Base-by-base conservation (phyloP, 2,888 invertebrate genomes). In the Prosapia bicincta region DNA sequence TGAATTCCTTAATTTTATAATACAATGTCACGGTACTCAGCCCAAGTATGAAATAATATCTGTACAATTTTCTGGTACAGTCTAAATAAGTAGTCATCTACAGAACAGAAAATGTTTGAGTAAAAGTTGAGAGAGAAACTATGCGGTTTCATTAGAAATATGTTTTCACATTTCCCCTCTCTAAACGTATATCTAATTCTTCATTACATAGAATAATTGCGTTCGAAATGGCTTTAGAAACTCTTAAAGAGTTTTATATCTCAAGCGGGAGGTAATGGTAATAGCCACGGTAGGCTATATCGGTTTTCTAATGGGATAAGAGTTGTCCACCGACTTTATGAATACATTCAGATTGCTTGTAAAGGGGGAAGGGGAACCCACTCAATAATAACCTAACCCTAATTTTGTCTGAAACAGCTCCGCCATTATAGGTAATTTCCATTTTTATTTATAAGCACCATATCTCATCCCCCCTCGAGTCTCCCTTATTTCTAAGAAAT, bases 361-460 rank as follows among this genome's bases (percentile, higher is more conserved):
- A 54, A 54, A 30, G 30, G 30, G 30, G 30, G 30, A 30, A 9
- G 54, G 54, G 54, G 20, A 54, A 54, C 3, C 54, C 69, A 69
- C 28, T 69, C 69, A 26, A 69, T 69, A 69, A 26, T 30, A 26
- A 54, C 20, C 54, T 54, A 54, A 69, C 69, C 69, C 30, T 69
- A 69, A 69, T 69, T 69, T 69, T n/a, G 69, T 30, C 69, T 69
- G 69, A 69, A 69, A 69, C 69, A 69, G 69, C 30, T 69, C 30
- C 30, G 30, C 69, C 69, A 69, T 69, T 69, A 69, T 69, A 69
- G 69, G 74, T 69, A 74, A 74, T 74, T 74, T 74, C 69, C 74
- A 69, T 74, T 74, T 74, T 74, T 74, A 74, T 74, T 74, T 74
- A 74, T 74, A 70, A 69, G 65, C 69, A 66, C 74, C n/a, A 74